Conservation (phyloP, 1,140 invertebrate species). For the Uloborus diversus region DNA sequence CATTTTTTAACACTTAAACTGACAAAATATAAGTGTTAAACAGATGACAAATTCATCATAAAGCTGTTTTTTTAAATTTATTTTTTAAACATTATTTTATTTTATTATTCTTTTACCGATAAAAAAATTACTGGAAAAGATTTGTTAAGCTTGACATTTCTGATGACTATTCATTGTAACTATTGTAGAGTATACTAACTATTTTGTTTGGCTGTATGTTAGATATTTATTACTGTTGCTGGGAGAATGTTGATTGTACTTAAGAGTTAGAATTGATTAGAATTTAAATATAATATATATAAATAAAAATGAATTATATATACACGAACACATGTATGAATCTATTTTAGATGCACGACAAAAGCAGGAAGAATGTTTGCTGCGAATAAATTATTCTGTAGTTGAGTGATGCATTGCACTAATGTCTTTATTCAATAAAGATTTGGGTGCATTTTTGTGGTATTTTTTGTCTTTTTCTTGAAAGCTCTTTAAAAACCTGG, state of each 20-base stretch:
- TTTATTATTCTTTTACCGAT: too few species aligned
- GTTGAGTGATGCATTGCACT: constrained; percentile 29
- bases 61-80: too few species aligned
- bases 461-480: too few species aligned
- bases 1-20: too few species aligned
- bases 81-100: too few species aligned
- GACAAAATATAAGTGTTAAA: too few species aligned
- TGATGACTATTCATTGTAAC: too few species aligned
- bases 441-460: constrained; percentile 41
- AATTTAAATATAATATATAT: constrained; percentile 37
- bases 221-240: constrained; percentile 55
- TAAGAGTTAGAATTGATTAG: constrained; percentile 47
- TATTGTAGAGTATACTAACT: too few species aligned
- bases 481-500: too few species aligned
- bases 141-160: too few species aligned
- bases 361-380: constrained; percentile 43
- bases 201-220: constrained; percentile 37
- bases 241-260: constrained; percentile 51
- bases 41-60: too few species aligned
- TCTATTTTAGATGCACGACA: constrained; percentile 55
- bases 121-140: too few species aligned
- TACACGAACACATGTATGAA: constrained; percentile 39
- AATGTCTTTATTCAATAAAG: constrained; percentile 47
- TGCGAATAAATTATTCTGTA: constrained; percentile 55
- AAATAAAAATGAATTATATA: constrained; percentile 23